These are phyloP conservation scores for Zaprionus kolodkinae DNA, from an alignment of 1,140 invertebrate species.

Conservation along the genomic window DNA sequence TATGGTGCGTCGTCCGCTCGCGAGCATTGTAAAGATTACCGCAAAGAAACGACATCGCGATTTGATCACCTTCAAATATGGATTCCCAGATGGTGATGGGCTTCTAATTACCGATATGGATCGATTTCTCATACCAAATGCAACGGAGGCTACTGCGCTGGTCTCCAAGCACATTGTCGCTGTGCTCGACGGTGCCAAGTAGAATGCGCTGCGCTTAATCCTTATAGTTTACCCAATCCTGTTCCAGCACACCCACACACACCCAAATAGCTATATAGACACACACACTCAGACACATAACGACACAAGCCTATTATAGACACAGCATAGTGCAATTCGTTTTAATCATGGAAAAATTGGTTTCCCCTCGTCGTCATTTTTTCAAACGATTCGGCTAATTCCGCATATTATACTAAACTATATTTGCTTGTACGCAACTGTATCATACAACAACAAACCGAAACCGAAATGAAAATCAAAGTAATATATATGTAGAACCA, in stretches of 20 bases:
- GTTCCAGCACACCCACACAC: slow-evolving; percentile 22
- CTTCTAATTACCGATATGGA: slow-evolving; percentile 91
- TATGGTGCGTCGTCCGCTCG: slow-evolving; percentile 92
- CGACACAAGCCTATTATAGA: slow-evolving; percentile 21
- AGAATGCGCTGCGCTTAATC: slow-evolving; percentile 11
- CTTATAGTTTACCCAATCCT: slow-evolving; percentile 5
- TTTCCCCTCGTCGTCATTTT: slow-evolving; percentile 56
- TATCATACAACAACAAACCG: slow-evolving; percentile 51
- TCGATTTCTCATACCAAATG: slow-evolving; percentile 95
- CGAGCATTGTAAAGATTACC: slow-evolving; percentile 97
- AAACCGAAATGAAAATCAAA: background rate
- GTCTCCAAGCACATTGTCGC: slow-evolving; percentile 87
- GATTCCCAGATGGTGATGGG: slow-evolving; percentile 78
- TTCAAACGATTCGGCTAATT: slow-evolving; percentile 25
- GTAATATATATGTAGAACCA: slow-evolving; percentile 12
- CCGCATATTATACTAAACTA: slow-evolving; percentile 7
- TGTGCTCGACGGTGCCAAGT: slow-evolving; percentile 70
- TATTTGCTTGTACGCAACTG: slow-evolving; percentile 51
- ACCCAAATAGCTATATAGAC: slow-evolving; percentile 13
- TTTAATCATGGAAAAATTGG: slow-evolving; percentile 60
- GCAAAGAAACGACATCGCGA: slow-evolving; percentile 97
- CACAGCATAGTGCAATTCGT: slow-evolving; percentile 49
- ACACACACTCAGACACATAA: slow-evolving; percentile 27
- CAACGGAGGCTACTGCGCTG: slow-evolving; percentile 91
- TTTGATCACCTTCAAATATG: slow-evolving; percentile 95